Percentiles rank a stretch among this genome's conserved stretches.
Conservation (phyloP, 1,140 invertebrate species). For the Scaptodrosophila lebanonensis region DNA sequence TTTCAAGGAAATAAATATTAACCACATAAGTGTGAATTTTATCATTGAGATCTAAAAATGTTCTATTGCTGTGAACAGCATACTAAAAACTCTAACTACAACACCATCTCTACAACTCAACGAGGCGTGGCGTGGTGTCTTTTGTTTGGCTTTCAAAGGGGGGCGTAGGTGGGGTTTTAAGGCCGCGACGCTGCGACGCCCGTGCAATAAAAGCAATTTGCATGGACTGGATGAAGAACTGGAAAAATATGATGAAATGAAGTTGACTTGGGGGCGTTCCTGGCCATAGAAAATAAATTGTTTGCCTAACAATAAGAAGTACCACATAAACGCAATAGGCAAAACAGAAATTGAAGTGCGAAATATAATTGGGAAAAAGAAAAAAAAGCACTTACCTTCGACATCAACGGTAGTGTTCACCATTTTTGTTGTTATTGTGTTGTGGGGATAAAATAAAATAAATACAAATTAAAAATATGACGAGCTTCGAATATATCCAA, state of each 20-base stretch:
- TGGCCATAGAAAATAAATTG: constrained; percentile 3
- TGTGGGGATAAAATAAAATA: background rate
- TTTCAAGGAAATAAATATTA: too few species aligned
- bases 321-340: background rate
- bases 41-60: too few species aligned
- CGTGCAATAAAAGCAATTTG: constrained; percentile 19
- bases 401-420: constrained; percentile 38
- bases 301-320: constrained; percentile 5
- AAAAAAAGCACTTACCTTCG: constrained; percentile 29
- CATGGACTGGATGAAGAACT: too few species aligned
- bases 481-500: background rate
- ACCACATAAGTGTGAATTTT: too few species aligned
- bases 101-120: constrained; percentile 34
- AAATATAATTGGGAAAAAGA: background rate
- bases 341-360: background rate
- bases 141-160: constrained; percentile 24
- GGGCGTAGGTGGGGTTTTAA: too few species aligned
- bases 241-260: constrained; percentile 14
- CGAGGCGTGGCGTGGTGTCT: constrained; percentile 44
- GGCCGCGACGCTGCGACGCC: too few species aligned
- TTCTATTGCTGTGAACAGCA: too few species aligned
- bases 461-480: background rate
- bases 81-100: constrained; percentile 8
- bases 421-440: constrained; percentile 27
- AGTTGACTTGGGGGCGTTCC: constrained; percentile 13